Base-by-base conservation (phyloP, 2,888 invertebrate genomes). In the Acleris emargana region DNA sequence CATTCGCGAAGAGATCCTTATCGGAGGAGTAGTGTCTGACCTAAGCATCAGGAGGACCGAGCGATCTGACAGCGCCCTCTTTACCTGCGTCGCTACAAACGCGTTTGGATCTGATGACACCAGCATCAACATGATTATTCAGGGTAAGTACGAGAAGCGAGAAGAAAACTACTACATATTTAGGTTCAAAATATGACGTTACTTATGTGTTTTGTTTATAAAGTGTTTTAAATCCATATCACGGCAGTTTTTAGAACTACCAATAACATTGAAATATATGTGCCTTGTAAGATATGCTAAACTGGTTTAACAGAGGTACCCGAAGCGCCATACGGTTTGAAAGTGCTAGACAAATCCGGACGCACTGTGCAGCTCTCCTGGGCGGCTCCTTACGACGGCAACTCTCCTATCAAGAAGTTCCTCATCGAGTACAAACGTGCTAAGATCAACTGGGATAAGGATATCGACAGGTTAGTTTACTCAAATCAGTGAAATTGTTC, bases 111-210 rank as follows among this genome's bases (percentile, higher is more conserved):
- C 97, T 71, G 98, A 98, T 81, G 98, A 98, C 78, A 97, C 97
- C n/a, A 97, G 97, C 88, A 97, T 98, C 79, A 97, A 98, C 85
- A 96, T 98, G 95, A 98, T 98, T 73, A 96, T 98, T 72, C 98
- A 98, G 94, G 97, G 97, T 95, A 89, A 80, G 62, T n/a, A 11
- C 9, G 6, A n/a, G 6, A 11, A 32, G 7, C 28, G 7, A 25
- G 28, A 28, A 28, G 28, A 7, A 7, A 9, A 32, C 7, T 7
- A 7, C 2, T 28, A 32, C 32, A 32, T 32, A 13, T 38, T 38
- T 38, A 13, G 4, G 1, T 38, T 38, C 38, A 13, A 38, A 38
- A 38, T 38, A 3, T 38, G 38, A 38, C 38, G 11, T 38, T 13
- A 13, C 32, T 38, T 38, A 32, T 32, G 7, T 32, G 32, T 32